Conservation (phyloP, 2,888 invertebrate genomes). For the Coremacera marginata region DNA sequence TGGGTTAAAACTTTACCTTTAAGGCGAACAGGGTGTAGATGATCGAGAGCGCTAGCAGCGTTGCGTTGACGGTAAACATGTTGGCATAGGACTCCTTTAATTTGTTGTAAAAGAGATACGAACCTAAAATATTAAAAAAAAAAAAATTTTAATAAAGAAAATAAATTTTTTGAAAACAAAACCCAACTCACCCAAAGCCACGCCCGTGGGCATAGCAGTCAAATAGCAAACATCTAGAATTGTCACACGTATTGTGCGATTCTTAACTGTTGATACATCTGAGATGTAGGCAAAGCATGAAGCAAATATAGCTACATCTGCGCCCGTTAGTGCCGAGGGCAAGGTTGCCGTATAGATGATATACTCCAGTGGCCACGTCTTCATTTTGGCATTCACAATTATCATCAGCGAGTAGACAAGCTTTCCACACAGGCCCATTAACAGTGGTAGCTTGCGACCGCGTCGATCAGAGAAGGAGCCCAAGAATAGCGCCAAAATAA, state of each 20-base stretch:
- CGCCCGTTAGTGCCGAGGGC: conserved; percentile 82
- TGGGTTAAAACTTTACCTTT: conserved; percentile 63
- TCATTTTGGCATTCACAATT: conserved; percentile 76
- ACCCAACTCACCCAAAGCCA: conserved; percentile 76
- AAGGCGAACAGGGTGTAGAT: conserved; percentile 76
- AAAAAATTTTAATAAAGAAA: neutral
- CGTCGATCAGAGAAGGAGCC: conserved; percentile 87
- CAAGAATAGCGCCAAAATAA: conserved; percentile 81
- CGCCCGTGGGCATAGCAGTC: conserved; percentile 85
- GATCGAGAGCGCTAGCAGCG: conserved; percentile 74
- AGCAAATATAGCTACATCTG: conserved; percentile 84
- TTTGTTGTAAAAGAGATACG: conserved; percentile 74
- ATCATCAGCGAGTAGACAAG: conserved; percentile 82
- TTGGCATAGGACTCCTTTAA: conserved; percentile 76
- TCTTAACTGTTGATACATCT: conserved; percentile 78
- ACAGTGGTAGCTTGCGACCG: conserved; percentile 80
- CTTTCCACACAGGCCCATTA: conserved; percentile 81
- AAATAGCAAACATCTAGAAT: conserved; percentile 86
- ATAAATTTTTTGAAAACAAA: neutral
- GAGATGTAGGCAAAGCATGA: conserved; percentile 85
- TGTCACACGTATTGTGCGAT: conserved; percentile 83
- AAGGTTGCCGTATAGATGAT: conserved; percentile 82
- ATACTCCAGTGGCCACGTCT: conserved; percentile 80
- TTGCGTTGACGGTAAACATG: conserved; percentile 81
- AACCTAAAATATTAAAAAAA: conserved; percentile 71